Base-by-base conservation (phyloP, 1,140 invertebrate species). In the Papilio polytes region DNA sequence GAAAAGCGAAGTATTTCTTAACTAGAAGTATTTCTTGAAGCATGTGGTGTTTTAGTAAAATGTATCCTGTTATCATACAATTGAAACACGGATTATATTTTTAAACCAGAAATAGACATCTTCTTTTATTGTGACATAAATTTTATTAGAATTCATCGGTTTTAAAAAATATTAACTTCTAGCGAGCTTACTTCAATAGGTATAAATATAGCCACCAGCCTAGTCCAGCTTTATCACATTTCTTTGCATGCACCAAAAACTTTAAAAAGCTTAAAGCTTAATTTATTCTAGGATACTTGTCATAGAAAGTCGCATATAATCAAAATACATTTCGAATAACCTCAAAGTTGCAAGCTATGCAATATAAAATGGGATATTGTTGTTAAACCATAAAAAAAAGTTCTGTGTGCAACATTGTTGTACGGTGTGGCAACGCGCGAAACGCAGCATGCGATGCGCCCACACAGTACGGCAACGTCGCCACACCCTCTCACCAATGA, bases 351-450 rank as follows among this genome's bases (percentile, higher is more conserved):
- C 72, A 46, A n/a, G 72, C 72, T 22, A n/a, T 41, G 70, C 36
- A 20, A 18, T n/a, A 73, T 10, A 73, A 73, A 73, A 73, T 46
- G 12, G 18, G 8, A 74, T 46, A 51, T 51, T 76, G 46, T 76
- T 26, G 46, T 48, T 15, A 53, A 48, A 76, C 51, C 20, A 22
- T 20, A 76, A 76, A 48, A 48, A 76, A 76, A 74, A 46, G 44
- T 73, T 31, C 51, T 76, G 74, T 76, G 74, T 76, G 74, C 44
- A 51, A 51, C 74, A 76, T 76, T 46, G 74, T 13, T 22, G 44
- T 46, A 76, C 74, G 44, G 74, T 48, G 46, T 76, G 74, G 74
- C 74, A 76, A 48, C 74, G 41, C 74, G 1, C 44, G 1, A 26
- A 51, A 53, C 74, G 46, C 74, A 76, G 74, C 74, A 22, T 76